Evolutionary conservation across 2,797 vertebrate genomes (phyloP), one percentile per base, ranked within the genome.

Genomic region (Lutjanus campechanus): DNA sequence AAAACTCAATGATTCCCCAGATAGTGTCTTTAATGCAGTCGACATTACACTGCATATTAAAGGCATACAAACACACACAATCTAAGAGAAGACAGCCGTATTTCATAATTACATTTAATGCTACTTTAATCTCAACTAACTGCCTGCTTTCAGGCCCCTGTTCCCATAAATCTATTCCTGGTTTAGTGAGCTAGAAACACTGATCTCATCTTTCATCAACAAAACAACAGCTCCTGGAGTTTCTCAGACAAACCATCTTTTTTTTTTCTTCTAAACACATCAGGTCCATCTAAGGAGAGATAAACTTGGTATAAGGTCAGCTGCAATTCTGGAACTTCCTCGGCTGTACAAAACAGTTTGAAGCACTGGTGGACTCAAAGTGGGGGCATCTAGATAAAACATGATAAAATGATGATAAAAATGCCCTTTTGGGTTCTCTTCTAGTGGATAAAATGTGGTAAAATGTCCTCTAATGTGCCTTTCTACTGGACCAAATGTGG

Each of bases 21-120:
- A 66, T 19, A 47, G 50, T 36, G 49, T 74, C 25, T 81, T 50
- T 69, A 82, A 66, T 63, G 58, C 46, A 68, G 51, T 62, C 70
- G 9, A 59, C 61, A 6, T 5, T 29, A 43, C 54, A 53, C 58
- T 72, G 81, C 66, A 66, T 73, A 79, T 79, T 69, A 74, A 69
- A 78, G 50, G 11, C 29, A 66, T 25, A 36, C 41, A 53, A 44
- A 73, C 36, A 62, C 62, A 79, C 68, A 73, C 66, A 79, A 41
- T 11, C 64, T 36, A 11, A 17, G 29, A 79, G 54, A 81, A 54
- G 11, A 49, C 36, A 22, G 70, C 49, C 25, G 20, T 50, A 25
- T 55, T 84, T 88, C 59, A 87, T 84, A 84, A 88, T 82, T 80
- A 72, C 59, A 83, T 79, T 75, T 82, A 77, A 86, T 77, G 69